Conservation (phyloP, 1,140 invertebrate species). For the Planococcus citri region DNA sequence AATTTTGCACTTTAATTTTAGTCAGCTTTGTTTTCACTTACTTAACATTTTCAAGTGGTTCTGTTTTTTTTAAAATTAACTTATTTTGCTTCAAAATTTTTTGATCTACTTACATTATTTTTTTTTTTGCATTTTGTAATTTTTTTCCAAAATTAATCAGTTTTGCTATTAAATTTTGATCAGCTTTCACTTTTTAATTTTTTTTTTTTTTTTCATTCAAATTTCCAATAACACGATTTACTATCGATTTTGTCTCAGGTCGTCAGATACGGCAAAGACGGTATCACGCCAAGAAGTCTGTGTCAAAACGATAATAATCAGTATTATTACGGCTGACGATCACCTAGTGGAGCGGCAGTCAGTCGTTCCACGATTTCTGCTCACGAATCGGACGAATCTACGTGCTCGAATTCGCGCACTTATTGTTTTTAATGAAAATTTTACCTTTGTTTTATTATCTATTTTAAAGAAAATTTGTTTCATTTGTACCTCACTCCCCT, state of each 20-base stretch:
- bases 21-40: no score
- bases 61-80: no score
- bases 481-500: neutral
- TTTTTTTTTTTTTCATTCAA: no score
- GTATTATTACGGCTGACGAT: constrained; percentile 48
- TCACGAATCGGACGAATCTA: constrained; percentile 10
- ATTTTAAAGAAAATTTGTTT: neutral
- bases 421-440: constrained; percentile 15
- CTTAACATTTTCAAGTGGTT: no score
- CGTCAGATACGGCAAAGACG: constrained; percentile 32
- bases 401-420: constrained; percentile 11
- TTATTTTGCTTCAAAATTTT: no score
- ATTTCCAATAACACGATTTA: no score
- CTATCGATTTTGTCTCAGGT: constrained; percentile 28
- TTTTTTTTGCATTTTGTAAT: no score
- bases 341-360: constrained; percentile 36
- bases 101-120: no score
- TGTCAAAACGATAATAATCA: constrained; percentile 38
- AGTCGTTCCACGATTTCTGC: constrained; percentile 23
- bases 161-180: no score
- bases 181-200: no score
- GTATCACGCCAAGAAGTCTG: constrained; percentile 39
- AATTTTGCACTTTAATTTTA: no score
- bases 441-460: constrained; percentile 5
- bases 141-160: no score